phyloP scores from a whole-genome alignment of 2,888 invertebrate species.

The Caenorhabditis afra region DNA sequence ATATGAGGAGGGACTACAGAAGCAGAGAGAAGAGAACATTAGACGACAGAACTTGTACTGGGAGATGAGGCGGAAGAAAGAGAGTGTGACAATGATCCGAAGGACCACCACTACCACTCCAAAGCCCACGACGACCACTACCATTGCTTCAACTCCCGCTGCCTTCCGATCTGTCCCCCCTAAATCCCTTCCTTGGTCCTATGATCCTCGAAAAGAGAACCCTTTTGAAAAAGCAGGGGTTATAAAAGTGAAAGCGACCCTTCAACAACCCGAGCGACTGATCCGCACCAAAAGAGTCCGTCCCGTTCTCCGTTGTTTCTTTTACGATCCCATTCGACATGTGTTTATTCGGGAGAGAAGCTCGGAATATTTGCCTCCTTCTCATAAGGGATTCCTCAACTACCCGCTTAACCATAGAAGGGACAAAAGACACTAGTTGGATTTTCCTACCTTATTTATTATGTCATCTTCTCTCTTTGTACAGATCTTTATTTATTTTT shows the following conservation, averaged over 20 bases:
- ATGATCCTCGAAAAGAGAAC: conserved; percentile 9
- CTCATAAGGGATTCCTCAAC: conserved; percentile 40
- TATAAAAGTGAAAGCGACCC: conserved; percentile 49
- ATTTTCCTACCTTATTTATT: neutral
- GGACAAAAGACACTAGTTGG: conserved; percentile 8
- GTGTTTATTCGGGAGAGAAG: conserved; percentile 46
- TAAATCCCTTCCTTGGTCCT: conserved; percentile 30
- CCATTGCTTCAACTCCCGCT: conserved; percentile 3
- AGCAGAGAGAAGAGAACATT: conserved; percentile 45
- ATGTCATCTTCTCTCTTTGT: conserved; percentile 4
- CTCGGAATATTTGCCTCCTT: conserved; percentile 15
- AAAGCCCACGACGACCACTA: conserved; percentile 6
- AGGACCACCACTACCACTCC: conserved; percentile 28
- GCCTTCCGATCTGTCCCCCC: neutral
- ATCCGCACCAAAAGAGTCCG: conserved; percentile 35
- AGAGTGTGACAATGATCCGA: conserved; percentile 5
- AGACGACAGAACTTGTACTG: conserved; percentile 42
- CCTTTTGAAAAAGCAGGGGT: conserved; percentile 10
- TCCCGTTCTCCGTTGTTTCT: conserved; percentile 39
- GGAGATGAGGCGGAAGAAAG: conserved; percentile 42
- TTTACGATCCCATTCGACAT: conserved; percentile 48
- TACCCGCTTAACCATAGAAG: conserved; percentile 50
- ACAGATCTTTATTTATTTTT: conserved; percentile 18
- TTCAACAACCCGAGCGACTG: conserved; percentile 41
- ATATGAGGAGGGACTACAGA: conserved; percentile 52